Percentiles rank a stretch among this genome's conserved stretches.
These are phyloP conservation scores for Odocoileus hemionus DNA, from an alignment of 2,113 vertebrate genomes.

Conservation along the genomic window DNA sequence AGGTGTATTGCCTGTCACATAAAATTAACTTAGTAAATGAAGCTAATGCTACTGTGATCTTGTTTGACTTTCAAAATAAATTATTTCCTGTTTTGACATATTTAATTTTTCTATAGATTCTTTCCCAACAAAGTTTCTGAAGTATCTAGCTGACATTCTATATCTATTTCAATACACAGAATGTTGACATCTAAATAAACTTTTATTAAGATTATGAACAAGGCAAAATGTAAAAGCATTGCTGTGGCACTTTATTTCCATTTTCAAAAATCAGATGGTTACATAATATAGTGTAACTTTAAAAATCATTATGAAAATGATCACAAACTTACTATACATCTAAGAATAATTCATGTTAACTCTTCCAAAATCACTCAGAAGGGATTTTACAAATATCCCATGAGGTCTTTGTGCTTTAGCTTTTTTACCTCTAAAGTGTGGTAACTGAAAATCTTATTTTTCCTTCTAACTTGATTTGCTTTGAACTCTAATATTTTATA, in stretches of 20 bases:
- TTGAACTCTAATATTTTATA: background rate
- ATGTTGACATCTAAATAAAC: background rate
- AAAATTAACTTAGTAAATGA: background rate
- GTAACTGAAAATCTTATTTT: background rate
- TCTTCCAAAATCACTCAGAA: background rate
- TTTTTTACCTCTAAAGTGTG: background rate
- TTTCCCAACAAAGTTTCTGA: background rate
- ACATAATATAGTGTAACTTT: background rate
- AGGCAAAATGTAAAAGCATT: background rate
- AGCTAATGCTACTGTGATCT: background rate
- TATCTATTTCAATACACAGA: background rate
- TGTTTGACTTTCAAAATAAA: background rate
- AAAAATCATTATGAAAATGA: background rate
- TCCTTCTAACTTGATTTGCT: background rate
- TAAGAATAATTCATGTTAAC: background rate
- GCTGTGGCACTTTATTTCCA: background rate
- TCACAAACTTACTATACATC: background rate
- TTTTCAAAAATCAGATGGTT: background rate
- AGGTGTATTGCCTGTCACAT: background rate
- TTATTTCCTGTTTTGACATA: background rate
- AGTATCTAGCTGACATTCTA: background rate
- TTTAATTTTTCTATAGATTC: background rate
- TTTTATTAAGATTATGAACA: background rate
- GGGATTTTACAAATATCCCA: background rate
- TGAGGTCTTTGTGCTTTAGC: background rate